These are phyloP conservation scores for Myopa tessellatipennis DNA, from an alignment of 2,888 invertebrate genomes.

Conservation along the genomic window DNA sequence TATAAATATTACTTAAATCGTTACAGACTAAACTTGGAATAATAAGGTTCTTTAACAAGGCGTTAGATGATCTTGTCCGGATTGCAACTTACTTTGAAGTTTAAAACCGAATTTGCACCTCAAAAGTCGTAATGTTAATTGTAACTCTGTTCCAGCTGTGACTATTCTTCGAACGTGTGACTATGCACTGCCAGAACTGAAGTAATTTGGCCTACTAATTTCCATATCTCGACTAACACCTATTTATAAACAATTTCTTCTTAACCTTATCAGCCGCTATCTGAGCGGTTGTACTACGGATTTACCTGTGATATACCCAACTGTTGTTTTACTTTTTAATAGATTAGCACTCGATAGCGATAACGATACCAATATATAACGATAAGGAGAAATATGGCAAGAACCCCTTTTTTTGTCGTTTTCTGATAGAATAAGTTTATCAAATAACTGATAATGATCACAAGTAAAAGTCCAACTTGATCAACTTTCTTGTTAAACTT, in stretches of 20 bases:
- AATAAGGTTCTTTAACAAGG: too few species aligned
- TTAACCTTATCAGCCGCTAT: neutral
- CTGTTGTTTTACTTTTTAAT: constrained; percentile 21
- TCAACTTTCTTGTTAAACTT: too few species aligned
- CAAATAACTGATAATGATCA: neutral
- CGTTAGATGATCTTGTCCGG: neutral
- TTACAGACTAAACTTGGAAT: too few species aligned
- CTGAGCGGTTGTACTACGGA: neutral
- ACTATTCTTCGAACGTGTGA: neutral
- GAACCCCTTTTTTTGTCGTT: neutral
- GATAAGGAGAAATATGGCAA: neutral
- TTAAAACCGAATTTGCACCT: neutral
- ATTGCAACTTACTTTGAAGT: neutral
- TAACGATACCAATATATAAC: constrained; percentile 15
- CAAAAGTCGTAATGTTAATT: neutral
- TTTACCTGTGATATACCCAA: neutral
- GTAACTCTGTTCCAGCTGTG: neutral
- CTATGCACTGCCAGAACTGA: neutral
- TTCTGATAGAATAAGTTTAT: neutral
- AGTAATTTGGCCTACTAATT: constrained; percentile 45
- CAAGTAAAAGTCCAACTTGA: too few species aligned
- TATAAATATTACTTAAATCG: too few species aligned
- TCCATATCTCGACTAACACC: constrained; percentile 36
- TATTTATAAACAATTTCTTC: constrained; percentile 47
- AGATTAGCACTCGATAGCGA: constrained; percentile 36